These are phyloP conservation scores for Melanotaenia trifasciata DNA, from an alignment of 2,797 vertebrate genomes.

Conservation along the genomic window DNA sequence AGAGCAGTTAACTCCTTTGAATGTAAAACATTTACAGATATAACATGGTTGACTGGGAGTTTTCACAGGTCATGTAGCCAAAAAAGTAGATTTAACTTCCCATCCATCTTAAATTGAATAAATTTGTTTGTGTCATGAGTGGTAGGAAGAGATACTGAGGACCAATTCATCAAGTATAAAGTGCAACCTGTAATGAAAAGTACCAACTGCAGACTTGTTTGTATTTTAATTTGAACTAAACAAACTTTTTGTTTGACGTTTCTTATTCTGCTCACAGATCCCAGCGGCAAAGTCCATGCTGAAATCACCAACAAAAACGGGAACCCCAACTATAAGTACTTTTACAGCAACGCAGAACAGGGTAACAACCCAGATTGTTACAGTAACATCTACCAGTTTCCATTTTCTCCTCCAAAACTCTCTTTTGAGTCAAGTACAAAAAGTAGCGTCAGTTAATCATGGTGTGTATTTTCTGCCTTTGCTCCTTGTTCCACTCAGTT, in stretches of 20 bases:
- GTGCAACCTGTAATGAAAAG: neutral
- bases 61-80: neutral
- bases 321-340: constrained; percentile 98
- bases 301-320: constrained; percentile 95
- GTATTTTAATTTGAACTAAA: neutral
- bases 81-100: neutral
- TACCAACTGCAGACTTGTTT: neutral
- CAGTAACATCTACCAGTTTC: neutral
- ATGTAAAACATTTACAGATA: neutral
- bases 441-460: neutral
- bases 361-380: constrained; percentile 76
- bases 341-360: constrained; percentile 95
- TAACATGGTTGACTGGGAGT: neutral
- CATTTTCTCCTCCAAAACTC: neutral
- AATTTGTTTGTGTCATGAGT: neutral
- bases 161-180: neutral
- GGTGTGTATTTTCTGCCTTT: neutral
- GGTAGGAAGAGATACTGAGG: neutral
- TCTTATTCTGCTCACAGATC: constrained; percentile 80
- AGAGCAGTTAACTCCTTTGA: neutral
- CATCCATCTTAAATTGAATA: too few relatives aligned
- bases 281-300: constrained; percentile 91
- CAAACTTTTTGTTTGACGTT: neutral
- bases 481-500: constrained; percentile 77
- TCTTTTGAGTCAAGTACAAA: neutral